Conservation (phyloP, 2,888 invertebrate genomes). For the Salticus scenicus region DNA sequence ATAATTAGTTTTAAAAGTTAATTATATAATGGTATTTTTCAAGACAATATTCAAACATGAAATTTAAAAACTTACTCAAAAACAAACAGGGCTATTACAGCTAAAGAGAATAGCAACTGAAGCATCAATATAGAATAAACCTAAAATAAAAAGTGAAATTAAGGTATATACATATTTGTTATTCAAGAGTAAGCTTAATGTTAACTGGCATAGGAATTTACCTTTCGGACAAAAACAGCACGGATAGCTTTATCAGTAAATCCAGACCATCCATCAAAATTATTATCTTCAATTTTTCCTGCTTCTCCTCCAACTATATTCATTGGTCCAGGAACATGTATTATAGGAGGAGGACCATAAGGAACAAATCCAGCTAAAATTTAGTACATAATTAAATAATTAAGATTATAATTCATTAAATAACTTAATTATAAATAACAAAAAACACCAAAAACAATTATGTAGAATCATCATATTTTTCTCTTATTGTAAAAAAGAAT, state of each 20-base stretch:
- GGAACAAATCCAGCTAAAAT: conserved; percentile 22
- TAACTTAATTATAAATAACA: background rate
- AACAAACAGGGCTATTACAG: conserved; percentile 58
- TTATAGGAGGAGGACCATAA: conserved; percentile 30
- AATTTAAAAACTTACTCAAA: conserved; percentile 70
- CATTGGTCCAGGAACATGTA: background rate
- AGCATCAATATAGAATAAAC: conserved; percentile 69
- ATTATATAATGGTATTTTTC: too few relatives aligned
- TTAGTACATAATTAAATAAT: background rate
- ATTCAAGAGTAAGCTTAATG: too few relatives aligned
- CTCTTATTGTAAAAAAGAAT: too few relatives aligned
- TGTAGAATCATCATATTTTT: too few relatives aligned
- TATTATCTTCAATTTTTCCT: background rate
- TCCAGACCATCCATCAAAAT: conserved; percentile 45
- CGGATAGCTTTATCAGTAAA: conserved; percentile 70
- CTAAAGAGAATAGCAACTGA: conserved; percentile 58
- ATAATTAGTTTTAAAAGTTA: too few relatives aligned
- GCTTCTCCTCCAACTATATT: conserved; percentile 6
- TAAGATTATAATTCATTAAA: background rate
- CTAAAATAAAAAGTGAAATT: conserved; percentile 23
- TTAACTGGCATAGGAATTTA: background rate
- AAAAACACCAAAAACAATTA: background rate
- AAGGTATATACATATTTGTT: background rate
- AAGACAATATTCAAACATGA: too few relatives aligned
- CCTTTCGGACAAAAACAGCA: conserved; percentile 67